Conservation (phyloP, 2,113 vertebrate species). For the Megaptera novaeangliae region DNA sequence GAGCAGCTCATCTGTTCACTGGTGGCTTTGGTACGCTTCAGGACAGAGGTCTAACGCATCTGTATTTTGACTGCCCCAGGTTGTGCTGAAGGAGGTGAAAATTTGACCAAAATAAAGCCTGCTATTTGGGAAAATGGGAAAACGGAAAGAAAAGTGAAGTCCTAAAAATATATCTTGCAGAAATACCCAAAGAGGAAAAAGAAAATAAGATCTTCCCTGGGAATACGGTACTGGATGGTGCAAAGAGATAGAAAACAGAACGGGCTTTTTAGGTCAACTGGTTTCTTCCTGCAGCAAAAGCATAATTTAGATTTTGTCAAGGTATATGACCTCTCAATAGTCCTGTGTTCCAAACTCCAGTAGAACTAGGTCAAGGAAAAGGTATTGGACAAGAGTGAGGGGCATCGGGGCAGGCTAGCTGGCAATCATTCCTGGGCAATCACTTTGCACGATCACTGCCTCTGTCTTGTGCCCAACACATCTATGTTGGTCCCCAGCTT, state of each 20-base stretch:
- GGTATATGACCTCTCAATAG: not conserved
- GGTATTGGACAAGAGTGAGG: fast-evolving
- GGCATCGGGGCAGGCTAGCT: not conserved
- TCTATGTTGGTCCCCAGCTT: not conserved
- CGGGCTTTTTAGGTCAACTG: not conserved
- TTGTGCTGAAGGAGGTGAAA: not conserved
- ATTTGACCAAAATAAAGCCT: not conserved
- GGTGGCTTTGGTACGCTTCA: not conserved
- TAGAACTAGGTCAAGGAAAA: not conserved
- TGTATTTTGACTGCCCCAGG: not conserved
- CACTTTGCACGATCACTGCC: not conserved
- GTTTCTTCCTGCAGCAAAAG: not conserved
- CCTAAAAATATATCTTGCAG: not conserved
- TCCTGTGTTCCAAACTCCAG: not conserved
- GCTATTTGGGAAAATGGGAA: not conserved
- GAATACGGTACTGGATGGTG: not conserved
- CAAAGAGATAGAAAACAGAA: not conserved
- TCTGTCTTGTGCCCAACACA: not conserved
- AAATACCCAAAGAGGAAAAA: not conserved
- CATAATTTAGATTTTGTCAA: not conserved
- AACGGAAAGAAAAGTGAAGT: not conserved
- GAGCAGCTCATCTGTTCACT: not conserved
- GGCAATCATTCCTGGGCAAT: not conserved
- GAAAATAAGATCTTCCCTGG: not conserved
- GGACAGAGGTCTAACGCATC: not conserved